These are phyloP conservation scores for Perizoma affinitatum DNA, from an alignment of 2,888 invertebrate genomes.

Conservation along the genomic window DNA sequence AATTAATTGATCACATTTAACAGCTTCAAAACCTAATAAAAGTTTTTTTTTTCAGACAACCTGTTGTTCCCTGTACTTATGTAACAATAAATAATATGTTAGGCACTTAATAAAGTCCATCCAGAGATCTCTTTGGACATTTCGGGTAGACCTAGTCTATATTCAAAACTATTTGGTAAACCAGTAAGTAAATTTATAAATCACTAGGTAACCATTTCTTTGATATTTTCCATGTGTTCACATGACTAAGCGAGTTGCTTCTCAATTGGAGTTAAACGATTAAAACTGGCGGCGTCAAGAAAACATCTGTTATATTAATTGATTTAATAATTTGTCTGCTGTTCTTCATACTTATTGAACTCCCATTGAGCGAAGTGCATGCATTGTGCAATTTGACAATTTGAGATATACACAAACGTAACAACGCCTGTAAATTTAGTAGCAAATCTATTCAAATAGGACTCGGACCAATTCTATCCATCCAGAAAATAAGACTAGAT, in stretches of 20 bases:
- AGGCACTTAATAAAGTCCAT: too few relatives aligned
- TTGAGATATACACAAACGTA: conserved; percentile 55
- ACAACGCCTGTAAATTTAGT: conserved; percentile 41
- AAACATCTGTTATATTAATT: conserved; percentile 39
- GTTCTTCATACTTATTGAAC: conserved; percentile 20
- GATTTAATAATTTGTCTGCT: conserved; percentile 12
- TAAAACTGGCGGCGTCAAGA: conserved; percentile 49
- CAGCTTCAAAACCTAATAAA: too few relatives aligned
- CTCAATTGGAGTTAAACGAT: conserved; percentile 56
- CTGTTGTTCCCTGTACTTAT: too few relatives aligned
- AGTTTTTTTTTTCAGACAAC: too few relatives aligned
- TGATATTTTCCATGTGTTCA: not conserved
- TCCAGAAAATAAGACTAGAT: too few relatives aligned
- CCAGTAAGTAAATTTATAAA: too few relatives aligned
- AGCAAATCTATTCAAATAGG: conserved; percentile 45
- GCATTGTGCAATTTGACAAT: conserved; percentile 60
- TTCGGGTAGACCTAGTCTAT: too few relatives aligned
- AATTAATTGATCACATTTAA: too few relatives aligned
- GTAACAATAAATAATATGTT: too few relatives aligned
- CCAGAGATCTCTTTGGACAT: too few relatives aligned
- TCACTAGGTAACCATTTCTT: not conserved
- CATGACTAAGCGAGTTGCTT: conserved; percentile 13
- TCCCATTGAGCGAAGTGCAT: conserved; percentile 14
- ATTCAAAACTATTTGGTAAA: too few relatives aligned
- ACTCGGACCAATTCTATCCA: too few relatives aligned